A percentile compares a stretch with the other conserved stretches of the same genome.
Conservation (phyloP, 2,797 vertebrate species). For the Pangasius sanitwongsei region DNA sequence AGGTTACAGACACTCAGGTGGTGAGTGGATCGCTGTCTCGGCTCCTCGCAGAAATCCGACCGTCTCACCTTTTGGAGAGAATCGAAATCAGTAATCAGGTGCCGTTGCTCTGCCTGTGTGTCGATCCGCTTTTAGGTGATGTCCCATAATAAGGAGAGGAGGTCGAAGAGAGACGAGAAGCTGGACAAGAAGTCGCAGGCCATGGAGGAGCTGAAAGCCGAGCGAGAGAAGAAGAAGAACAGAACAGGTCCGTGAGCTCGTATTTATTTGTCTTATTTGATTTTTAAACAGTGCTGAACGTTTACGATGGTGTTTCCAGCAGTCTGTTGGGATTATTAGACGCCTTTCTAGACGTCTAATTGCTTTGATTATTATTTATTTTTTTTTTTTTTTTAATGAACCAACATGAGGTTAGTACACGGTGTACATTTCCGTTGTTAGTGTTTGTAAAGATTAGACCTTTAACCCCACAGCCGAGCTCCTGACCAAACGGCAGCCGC, state of each 20-base stretch:
- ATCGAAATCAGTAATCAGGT: background rate
- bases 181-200: conserved; percentile 98
- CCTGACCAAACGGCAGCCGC: conserved; percentile 92
- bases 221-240: conserved; percentile 98
- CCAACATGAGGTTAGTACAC: background rate
- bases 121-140: conserved; percentile 79
- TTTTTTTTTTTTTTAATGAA: no score
- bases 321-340: background rate
- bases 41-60: background rate
- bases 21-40: conserved; percentile 61
- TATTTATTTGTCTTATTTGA: background rate
- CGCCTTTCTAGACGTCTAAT: no score
- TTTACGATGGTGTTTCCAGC: background rate
- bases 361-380: background rate
- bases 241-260: conserved; percentile 82
- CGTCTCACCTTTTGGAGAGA: background rate
- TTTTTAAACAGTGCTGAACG: background rate
- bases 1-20: conserved; percentile 95
- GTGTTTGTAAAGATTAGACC: background rate
- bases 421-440: background rate
- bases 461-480: conserved; percentile 83
- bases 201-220: conserved; percentile 98
- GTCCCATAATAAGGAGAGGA: conserved; percentile 97
- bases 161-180: conserved; percentile 96
- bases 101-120: background rate